Percentiles rank a stretch among this genome's conserved stretches.
Conservation (phyloP, 2,797 vertebrate species). For the Nannoperca obscura region DNA sequence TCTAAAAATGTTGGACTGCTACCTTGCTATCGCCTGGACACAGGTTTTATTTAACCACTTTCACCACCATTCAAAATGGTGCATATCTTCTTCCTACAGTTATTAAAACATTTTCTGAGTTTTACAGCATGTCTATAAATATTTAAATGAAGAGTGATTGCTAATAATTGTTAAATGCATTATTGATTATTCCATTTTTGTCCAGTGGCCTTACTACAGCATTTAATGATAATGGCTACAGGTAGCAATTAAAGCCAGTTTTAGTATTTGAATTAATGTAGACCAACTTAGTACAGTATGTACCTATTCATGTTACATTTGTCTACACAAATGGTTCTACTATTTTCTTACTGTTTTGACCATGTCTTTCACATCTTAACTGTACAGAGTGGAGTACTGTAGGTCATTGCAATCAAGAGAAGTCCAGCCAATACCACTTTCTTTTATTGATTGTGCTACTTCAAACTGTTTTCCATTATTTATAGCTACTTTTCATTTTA, state of each 20-base stretch:
- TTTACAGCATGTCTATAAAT: conserved; percentile 26
- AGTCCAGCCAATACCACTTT: neutral
- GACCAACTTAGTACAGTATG: neutral
- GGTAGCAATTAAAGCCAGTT: conserved; percentile 35
- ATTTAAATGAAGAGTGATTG: conserved; percentile 39
- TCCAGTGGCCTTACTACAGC: conserved; percentile 36
- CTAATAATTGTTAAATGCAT: conserved; percentile 39
- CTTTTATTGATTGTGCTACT: neutral
- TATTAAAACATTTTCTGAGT: conserved; percentile 34
- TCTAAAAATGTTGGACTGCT: conserved; percentile 11
- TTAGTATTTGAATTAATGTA: conserved; percentile 32
- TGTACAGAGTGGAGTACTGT: neutral
- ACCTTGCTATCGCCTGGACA: conserved; percentile 28
- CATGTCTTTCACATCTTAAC: neutral
- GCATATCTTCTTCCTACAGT: conserved; percentile 26
- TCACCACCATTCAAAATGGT: conserved; percentile 39
- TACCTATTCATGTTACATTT: neutral
- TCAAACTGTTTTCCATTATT: neutral
- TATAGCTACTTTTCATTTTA: too few relatives aligned
- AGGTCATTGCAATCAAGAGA: neutral
- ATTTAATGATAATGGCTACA: conserved; percentile 56
- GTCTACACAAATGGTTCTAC: neutral
- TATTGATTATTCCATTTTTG: conserved; percentile 29
- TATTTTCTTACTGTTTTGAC: neutral
- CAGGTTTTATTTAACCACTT: conserved; percentile 44